Evolutionary conservation across 2,888 invertebrate genomes (phyloP).

Genomic region (Mesopsocus fuscifrons): DNA sequence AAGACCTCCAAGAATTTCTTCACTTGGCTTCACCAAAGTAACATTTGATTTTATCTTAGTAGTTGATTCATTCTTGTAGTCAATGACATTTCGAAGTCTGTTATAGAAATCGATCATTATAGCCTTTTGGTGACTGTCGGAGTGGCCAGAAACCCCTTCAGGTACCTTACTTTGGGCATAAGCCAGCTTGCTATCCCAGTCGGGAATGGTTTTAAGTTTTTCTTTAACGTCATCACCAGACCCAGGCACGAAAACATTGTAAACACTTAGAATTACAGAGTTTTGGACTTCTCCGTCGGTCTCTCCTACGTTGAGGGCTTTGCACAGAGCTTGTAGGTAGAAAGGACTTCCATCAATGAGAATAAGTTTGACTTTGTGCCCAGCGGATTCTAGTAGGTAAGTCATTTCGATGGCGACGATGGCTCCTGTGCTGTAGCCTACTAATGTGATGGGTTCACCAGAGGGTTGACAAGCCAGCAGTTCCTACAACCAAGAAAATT

Average conservation of each 20-base stretch:
- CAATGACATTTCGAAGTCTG: slow-evolving; percentile 32
- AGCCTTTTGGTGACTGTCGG: slow-evolving; percentile 25
- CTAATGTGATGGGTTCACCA: slow-evolving; percentile 45
- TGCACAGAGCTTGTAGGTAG: slow-evolving; percentile 34
- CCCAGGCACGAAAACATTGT: slow-evolving; percentile 9
- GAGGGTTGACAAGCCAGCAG: slow-evolving; percentile 36
- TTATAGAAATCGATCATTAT: slow-evolving; percentile 29
- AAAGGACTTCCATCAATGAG: slow-evolving; percentile 70
- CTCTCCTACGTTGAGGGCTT: slow-evolving; percentile 13
- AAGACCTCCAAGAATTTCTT: slow-evolving; percentile 28
- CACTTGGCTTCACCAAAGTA: slow-evolving; percentile 41
- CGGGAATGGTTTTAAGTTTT: slow-evolving; percentile 25
- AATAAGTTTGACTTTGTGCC: slow-evolving; percentile 40
- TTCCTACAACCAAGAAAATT: slow-evolving; percentile 32
- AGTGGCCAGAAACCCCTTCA: slow-evolving; percentile 17
- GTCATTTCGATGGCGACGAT: slow-evolving; percentile 59
- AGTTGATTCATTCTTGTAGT: slow-evolving; percentile 24
- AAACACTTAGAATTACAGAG: slow-evolving; percentile 33
- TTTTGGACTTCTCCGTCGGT: slow-evolving; percentile 34
- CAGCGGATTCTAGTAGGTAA: slow-evolving; percentile 44
- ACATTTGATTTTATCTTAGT: slow-evolving; percentile 32
- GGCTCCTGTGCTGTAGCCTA: slow-evolving; percentile 81
- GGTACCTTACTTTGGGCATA: slow-evolving; percentile 24
- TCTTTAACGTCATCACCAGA: not conserved
- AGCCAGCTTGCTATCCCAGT: slow-evolving; percentile 36